Evolutionary conservation across 1,140 invertebrate species (phyloP).

Genomic region (Tetramorium alpestre): DNA sequence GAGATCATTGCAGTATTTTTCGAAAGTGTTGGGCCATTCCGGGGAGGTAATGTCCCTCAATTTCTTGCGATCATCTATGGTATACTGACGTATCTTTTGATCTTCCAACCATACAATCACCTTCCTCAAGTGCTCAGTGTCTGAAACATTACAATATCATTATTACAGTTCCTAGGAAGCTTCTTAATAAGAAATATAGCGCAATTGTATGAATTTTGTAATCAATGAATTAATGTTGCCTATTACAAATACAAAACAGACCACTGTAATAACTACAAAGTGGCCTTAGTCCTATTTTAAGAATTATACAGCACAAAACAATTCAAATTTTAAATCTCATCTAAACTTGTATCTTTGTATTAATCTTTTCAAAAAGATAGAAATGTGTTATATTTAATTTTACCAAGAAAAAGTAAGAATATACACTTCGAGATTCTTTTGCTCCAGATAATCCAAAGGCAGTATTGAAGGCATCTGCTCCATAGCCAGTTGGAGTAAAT

Average conservation of each 20-base stretch:
- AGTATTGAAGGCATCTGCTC: no score
- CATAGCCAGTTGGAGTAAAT: no score
- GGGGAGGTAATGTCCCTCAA: slow-evolving; percentile 88
- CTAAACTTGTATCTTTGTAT: no score
- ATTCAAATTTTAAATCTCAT: no score
- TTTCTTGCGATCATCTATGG: slow-evolving; percentile 92
- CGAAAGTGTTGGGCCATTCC: slow-evolving; percentile 91
- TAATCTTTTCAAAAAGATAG: no score
- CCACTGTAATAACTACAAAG: no score
- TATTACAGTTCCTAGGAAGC: neutral
- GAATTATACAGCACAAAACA: neutral
- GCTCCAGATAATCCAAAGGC: no score
- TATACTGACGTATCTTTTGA: slow-evolving; percentile 96
- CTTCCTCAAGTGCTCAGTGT: slow-evolving; percentile 92
- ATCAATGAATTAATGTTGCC: neutral
- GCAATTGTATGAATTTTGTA: neutral
- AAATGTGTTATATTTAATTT: no score
- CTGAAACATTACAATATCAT: slow-evolving; percentile 85
- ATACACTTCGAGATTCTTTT: no score
- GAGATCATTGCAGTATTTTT: slow-evolving; percentile 92
- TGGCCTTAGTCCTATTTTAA: neutral
- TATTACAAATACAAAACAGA: neutral
- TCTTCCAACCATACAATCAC: slow-evolving; percentile 97
- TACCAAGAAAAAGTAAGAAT: no score
- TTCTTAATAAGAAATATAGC: neutral